Conservation (phyloP, 2,113 vertebrate species). For the Platichthys stellatus region DNA sequence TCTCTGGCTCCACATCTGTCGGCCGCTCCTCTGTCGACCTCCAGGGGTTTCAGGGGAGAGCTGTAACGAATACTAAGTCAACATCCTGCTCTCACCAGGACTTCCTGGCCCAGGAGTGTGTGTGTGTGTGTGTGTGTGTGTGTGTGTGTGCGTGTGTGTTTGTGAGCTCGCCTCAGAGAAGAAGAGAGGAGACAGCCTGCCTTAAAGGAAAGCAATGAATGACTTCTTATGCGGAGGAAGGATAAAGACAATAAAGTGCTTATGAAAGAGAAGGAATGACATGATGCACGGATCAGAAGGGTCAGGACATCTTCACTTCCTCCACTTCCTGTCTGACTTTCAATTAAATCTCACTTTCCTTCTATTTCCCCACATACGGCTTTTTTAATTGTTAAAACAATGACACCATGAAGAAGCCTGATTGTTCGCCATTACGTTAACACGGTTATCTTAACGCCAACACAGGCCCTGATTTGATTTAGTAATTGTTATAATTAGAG, state of each 20-base stretch:
- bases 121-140: constrained; percentile 14
- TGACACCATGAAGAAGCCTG: not conserved
- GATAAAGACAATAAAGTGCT: constrained; percentile 10
- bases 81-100: constrained; percentile 73
- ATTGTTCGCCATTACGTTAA: no score
- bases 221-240: constrained; percentile 42
- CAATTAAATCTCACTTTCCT: constrained; percentile 15
- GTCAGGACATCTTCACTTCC: constrained; percentile 8
- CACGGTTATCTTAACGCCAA: no score
- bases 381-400: not conserved
- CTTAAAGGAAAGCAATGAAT: constrained; percentile 36
- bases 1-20: constrained; percentile 47
- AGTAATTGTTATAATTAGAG: no score
- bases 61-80: constrained; percentile 75
- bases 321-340: constrained; percentile 13
- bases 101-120: constrained; percentile 56
- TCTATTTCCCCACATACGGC: not conserved
- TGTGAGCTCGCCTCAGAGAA: constrained; percentile 5
- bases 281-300: constrained; percentile 18
- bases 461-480: no score
- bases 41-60: constrained; percentile 42
- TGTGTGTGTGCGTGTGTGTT: constrained; percentile 22
- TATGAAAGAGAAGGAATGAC: not conserved
- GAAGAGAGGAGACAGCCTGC: constrained; percentile 21
- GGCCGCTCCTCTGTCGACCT: constrained; percentile 47